phyloP scores from a whole-genome alignment of 2,113 vertebrate species.

The Probosciger aterrimus region DNA sequence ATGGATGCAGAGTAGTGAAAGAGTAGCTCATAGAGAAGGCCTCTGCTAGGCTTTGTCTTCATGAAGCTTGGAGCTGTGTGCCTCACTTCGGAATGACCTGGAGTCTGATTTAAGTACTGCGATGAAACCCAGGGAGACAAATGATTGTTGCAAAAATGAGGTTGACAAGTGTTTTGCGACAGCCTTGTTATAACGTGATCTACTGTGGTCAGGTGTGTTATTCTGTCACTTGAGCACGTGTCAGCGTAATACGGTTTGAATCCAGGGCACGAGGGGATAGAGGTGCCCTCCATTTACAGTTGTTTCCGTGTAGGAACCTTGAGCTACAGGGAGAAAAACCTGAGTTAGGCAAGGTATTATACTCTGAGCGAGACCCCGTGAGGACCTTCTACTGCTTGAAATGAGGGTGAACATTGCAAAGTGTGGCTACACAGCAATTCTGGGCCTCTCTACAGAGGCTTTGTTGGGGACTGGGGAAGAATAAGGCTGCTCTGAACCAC shows the following conservation, averaged over 20 bases:
- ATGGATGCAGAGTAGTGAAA: neutral
- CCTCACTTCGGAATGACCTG: neutral
- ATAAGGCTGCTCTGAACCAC: neutral
- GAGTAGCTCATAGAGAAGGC: neutral
- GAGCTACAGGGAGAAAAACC: conserved; percentile 15
- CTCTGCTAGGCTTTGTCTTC: neutral
- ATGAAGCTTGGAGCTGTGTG: neutral
- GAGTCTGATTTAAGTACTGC: neutral
- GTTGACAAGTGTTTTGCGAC: conserved; percentile 17
- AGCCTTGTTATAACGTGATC: conserved; percentile 29
- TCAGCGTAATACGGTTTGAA: conserved; percentile 50
- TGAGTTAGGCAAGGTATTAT: neutral
- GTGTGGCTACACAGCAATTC: neutral
- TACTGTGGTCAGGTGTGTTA: conserved; percentile 3
- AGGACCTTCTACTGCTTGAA: conserved; percentile 18
- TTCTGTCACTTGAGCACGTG: conserved; percentile 37
- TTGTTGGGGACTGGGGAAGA: neutral
- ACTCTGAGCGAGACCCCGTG: neutral
- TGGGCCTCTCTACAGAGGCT: neutral
- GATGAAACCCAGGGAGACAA: neutral
- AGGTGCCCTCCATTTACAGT: conserved; percentile 36
- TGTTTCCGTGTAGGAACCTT: conserved; percentile 44
- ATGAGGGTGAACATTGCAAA: neutral
- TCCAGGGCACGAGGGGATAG: neutral
- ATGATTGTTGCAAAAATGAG: neutral